Conservation (phyloP, 2,797 vertebrate genomes). For the Neoniphon sammara region DNA sequence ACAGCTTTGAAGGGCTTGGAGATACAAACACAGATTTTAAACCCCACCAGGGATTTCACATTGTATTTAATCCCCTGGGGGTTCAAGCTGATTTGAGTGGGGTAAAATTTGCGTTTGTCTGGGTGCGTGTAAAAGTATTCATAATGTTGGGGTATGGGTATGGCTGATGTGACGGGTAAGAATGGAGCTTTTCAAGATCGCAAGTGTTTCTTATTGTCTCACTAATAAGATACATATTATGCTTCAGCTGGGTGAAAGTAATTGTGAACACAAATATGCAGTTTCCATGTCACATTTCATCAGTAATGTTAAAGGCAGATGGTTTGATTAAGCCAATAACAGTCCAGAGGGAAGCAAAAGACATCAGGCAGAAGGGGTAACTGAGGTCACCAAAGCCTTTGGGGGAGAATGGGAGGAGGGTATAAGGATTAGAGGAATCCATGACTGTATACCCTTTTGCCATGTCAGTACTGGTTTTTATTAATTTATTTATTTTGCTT, state of each 20-base stretch:
- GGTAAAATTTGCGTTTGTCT: conserved; percentile 18
- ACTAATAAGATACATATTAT: neutral
- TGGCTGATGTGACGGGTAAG: neutral
- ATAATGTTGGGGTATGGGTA: conserved; percentile 18
- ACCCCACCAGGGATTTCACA: conserved; percentile 41
- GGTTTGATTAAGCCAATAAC: conserved; percentile 3
- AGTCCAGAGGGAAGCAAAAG: neutral
- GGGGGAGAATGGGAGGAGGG: neutral
- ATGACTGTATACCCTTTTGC: neutral
- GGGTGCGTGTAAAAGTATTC: conserved; percentile 13
- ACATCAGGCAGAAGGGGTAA: neutral
- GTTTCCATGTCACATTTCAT: neutral
- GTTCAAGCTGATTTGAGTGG: conserved; percentile 52
- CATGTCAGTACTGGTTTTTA: neutral
- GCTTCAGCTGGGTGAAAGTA: neutral
- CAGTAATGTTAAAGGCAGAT: neutral
- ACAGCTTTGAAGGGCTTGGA: conserved; percentile 44
- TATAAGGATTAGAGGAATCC: neutral
- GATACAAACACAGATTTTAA: conserved; percentile 56
- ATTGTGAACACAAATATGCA: neutral
- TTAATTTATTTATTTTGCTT: neutral
- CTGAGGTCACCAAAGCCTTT: conserved; percentile 3
- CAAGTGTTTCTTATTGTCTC: neutral
- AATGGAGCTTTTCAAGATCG: neutral
- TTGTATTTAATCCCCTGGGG: conserved; percentile 53